Base-by-base conservation (phyloP, 2,888 invertebrate species). In the Ichneumoninae sp. region DNA sequence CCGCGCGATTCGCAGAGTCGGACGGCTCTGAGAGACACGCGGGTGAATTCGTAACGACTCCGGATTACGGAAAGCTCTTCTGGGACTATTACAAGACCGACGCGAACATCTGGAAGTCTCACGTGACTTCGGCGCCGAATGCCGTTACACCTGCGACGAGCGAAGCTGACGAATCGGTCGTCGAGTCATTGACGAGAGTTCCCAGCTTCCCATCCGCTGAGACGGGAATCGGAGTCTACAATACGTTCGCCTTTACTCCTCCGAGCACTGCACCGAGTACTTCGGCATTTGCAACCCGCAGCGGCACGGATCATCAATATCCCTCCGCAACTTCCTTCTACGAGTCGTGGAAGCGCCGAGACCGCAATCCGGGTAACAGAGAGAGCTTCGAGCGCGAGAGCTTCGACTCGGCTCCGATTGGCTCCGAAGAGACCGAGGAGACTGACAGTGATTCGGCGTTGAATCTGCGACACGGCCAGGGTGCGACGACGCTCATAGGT, bases 31-130 rank as follows among this genome's bases (percentile, higher is more conserved):
- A 69, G 40, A 79, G n/a, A 40, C 10, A 13, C 2, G 50, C 71
- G 8, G 60, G 26, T 22, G 40, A 60, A 26, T 16, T 33, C 1
- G 19, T 88, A 68, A 85, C 86, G 4, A 88, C 89, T 0, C 50
- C 82, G 0, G 87, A 87, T 71, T 91, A 91, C 52, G 88, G 89
- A 36, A 87, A 92, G 47, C 40, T 89, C 6, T 87, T 90, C 13
- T 91, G 90, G 91, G 86, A 91, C 50, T 90, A 88, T 33, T 91
- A 88, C 47, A 89, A 80, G 84, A 88, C 66, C 74, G 86, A 84
- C 78, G 71, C 86, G 68, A 79, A 54, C 77, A 87, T 74, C 89
- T 89, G 36, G 69, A 22, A 60, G 19, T 47, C 85, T 4, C 13
- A 52, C 1, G 36, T 22, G 13, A 7, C 62, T 40, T 66, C 60